A percentile compares a stretch with the other conserved stretches of the same genome.
Evolutionary conservation across 2,888 invertebrate genomes (phyloP).

Genomic region (Galeruca laticollis): DNA sequence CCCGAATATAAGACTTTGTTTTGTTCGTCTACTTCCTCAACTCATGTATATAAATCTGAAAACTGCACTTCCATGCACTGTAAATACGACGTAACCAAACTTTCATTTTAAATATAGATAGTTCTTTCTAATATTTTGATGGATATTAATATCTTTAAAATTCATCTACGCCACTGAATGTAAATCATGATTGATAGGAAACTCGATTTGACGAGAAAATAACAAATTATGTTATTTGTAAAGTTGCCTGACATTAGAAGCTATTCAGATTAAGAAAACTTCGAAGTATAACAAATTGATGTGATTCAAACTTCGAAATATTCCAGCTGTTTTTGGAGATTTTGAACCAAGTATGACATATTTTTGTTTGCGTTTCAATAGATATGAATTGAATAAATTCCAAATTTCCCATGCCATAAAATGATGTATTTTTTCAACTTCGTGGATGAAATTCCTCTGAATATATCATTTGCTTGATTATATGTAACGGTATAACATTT

Average conservation of each 20-base stretch:
- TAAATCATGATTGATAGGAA: constrained; percentile 11
- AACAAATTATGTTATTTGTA: constrained; percentile 32
- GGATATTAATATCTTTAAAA: not conserved
- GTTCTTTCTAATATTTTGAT: too few relatives aligned
- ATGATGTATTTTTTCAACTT: not conserved
- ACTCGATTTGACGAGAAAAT: constrained; percentile 21
- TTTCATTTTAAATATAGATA: too few relatives aligned
- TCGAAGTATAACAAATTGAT: constrained; percentile 19
- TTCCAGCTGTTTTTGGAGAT: not conserved
- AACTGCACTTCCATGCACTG: too few relatives aligned
- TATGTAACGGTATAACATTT: not conserved
- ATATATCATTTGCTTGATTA: not conserved
- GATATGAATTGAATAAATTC: constrained; percentile 2
- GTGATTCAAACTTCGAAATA: constrained; percentile 24
- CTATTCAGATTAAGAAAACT: constrained; percentile 21
- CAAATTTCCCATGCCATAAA: not conserved
- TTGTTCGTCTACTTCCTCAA: too few relatives aligned
- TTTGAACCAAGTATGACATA: constrained; percentile 11
- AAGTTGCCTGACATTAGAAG: constrained; percentile 22
- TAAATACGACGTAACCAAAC: too few relatives aligned
- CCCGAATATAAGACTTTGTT: too few relatives aligned
- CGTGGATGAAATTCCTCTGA: not conserved
- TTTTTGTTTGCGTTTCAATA: constrained; percentile 8
- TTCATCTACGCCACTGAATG: not conserved
- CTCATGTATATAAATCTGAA: too few relatives aligned